Evolutionary conservation across 2,888 invertebrate genomes (phyloP).

Genomic region (Antheraea assamensis): DNA sequence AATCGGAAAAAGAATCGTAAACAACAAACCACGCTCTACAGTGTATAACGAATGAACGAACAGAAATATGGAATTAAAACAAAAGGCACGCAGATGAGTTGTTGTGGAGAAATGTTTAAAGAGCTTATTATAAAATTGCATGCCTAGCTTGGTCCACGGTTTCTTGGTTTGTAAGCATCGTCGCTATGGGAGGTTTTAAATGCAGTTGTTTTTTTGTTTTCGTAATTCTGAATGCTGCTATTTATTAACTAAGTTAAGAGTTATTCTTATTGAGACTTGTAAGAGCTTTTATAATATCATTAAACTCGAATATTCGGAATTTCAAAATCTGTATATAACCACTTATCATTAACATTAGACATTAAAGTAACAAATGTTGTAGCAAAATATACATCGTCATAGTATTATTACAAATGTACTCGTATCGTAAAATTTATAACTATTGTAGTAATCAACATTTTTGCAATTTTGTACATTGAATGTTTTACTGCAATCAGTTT

Average conservation of each 20-base stretch:
- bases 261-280: slow-evolving; percentile 71
- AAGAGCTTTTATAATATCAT: slow-evolving; percentile 69
- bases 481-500: too few relatives aligned
- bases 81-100: slow-evolving; percentile 45
- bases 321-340: slow-evolving; percentile 51
- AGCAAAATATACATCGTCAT: not conserved
- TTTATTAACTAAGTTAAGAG: slow-evolving; percentile 68
- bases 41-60: slow-evolving; percentile 46
- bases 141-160: slow-evolving; percentile 45
- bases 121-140: slow-evolving; percentile 55
- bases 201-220: slow-evolving; percentile 60
- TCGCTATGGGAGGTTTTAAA: slow-evolving; percentile 53
- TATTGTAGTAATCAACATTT: not conserved
- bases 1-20: not conserved
- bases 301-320: slow-evolving; percentile 57
- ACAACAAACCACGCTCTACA: slow-evolving; percentile 35
- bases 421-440: not conserved
- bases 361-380: not conserved
- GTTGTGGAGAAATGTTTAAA: slow-evolving; percentile 43
- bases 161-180: slow-evolving; percentile 55
- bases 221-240: slow-evolving; percentile 64
- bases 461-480: not conserved
- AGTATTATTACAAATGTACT: not conserved
- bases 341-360: slow-evolving; percentile 33
- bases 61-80: slow-evolving; percentile 52